phyloP scores from a whole-genome alignment of 2,113 vertebrate genomes.

The Pseudopipra pipra region DNA sequence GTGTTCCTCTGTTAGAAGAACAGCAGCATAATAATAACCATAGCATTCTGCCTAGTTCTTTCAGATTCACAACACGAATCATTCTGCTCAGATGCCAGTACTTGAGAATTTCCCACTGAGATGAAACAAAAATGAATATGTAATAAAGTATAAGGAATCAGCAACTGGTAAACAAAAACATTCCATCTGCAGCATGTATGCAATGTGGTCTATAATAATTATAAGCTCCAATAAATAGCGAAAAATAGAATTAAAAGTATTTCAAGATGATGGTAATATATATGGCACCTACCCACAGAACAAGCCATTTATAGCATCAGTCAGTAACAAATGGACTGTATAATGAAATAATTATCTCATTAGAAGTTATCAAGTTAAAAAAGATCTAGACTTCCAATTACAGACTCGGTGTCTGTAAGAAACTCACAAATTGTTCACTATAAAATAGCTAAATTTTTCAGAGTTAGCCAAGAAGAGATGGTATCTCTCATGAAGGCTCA shows the following conservation, averaged over 20 bases:
- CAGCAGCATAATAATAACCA: neutral
- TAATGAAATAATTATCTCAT: constrained; percentile 23
- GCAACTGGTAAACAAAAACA: neutral
- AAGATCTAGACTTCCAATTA: neutral
- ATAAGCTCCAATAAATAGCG: neutral
- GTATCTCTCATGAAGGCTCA: neutral
- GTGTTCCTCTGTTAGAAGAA: neutral
- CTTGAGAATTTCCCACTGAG: neutral
- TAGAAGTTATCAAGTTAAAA: neutral
- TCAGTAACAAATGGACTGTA: neutral
- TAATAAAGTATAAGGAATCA: neutral
- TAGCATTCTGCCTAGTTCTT: neutral
- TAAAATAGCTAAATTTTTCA: neutral
- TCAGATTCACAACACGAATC: neutral
- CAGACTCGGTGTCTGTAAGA: neutral
- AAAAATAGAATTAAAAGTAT: neutral
- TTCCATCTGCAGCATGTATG: neutral
- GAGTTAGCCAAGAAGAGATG: neutral
- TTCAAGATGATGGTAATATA: neutral
- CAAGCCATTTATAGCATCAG: neutral
- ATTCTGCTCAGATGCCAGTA: neutral
- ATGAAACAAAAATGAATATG: neutral
- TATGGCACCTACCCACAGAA: constrained; percentile 2
- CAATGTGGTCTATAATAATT: neutral
- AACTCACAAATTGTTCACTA: neutral